Conservation (phyloP, 2,888 invertebrate species). For the Apantesis nais region DNA sequence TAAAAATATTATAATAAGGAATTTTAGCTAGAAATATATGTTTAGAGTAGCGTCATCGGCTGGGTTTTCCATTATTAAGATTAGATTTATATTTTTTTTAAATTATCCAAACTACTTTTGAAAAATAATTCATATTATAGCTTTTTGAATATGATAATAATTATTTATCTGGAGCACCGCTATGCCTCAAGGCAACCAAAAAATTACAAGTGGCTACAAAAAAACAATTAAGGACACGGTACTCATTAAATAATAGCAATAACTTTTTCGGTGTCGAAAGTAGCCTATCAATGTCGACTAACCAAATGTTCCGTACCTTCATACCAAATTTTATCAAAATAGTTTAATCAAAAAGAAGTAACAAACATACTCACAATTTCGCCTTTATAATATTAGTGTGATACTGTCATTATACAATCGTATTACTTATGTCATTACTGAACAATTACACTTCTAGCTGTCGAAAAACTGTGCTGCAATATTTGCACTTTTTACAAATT, state of each 20-base stretch:
- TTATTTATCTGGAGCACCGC: background rate
- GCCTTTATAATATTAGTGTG: background rate
- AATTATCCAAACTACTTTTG: background rate
- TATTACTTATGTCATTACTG: background rate
- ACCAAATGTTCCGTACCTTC: no score
- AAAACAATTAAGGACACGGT: background rate
- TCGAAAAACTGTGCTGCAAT: background rate
- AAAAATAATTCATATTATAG: background rate
- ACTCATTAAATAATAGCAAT: no score
- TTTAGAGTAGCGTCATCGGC: background rate
- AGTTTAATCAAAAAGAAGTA: no score
- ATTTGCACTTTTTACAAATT: background rate
- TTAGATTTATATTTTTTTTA: background rate
- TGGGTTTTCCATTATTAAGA: background rate
- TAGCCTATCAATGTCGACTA: background rate
- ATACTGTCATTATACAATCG: background rate
- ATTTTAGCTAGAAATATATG: background rate
- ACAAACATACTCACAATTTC: background rate
- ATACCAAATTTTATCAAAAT: no score
- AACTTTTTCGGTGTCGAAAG: no score
- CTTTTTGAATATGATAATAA: background rate
- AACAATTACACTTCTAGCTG: background rate
- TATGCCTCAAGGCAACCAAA: background rate
- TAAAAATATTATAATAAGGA: no score
- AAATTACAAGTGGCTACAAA: background rate